Conservation (phyloP, 2,113 vertebrate genomes). For the Phoenicopterus ruber region DNA sequence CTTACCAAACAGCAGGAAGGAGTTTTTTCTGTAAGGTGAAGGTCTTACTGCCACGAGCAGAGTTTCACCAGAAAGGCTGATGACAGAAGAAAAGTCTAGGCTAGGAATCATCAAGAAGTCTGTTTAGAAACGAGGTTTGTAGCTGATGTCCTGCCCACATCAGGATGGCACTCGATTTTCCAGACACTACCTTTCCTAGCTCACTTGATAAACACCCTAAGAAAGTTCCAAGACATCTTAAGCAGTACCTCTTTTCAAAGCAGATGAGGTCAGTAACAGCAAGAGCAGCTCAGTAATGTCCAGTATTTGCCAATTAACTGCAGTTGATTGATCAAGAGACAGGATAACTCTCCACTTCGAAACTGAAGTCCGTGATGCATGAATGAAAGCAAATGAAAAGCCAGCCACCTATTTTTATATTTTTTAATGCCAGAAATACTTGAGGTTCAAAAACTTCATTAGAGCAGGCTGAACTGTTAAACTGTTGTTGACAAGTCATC, state of each 20-base stretch:
- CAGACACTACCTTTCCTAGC: not conserved
- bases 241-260: not conserved
- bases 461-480: not conserved
- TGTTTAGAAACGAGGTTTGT: not conserved
- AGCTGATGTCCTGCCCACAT: too few species aligned
- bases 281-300: not conserved
- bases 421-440: not conserved
- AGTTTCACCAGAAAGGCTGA: not conserved
- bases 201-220: not conserved
- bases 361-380: not conserved
- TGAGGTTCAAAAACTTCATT: not conserved
- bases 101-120: not conserved
- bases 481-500: not conserved
- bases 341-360: not conserved
- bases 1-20: not conserved
- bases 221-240: not conserved
- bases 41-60: not conserved
- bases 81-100: not conserved
- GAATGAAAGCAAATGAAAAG: not conserved
- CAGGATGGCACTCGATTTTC: not conserved
- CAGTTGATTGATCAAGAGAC: not conserved
- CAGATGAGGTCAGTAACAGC: not conserved
- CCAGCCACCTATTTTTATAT: not conserved
- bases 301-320: not conserved
- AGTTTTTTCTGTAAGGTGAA: not conserved